These are phyloP conservation scores for Sylvietta virens DNA, from an alignment of 2,113 vertebrate genomes.

Conservation along the genomic window DNA sequence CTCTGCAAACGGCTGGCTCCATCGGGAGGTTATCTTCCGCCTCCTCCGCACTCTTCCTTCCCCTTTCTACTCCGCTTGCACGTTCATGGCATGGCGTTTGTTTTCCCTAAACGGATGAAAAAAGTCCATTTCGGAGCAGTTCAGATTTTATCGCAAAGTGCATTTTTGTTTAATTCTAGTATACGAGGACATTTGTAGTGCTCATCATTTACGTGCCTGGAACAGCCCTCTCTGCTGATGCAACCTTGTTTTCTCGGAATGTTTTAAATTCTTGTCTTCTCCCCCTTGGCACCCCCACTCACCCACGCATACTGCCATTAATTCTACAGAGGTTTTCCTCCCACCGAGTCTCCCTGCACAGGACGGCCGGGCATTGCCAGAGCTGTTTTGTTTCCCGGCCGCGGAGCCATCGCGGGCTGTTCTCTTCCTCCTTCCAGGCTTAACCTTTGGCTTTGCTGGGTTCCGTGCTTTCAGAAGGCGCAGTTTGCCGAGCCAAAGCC, in stretches of 20 bases:
- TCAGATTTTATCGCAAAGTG: neutral
- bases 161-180: neutral
- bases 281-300: neutral
- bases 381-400: neutral
- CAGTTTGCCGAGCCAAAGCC: constrained; percentile 24
- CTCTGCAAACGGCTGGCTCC: neutral
- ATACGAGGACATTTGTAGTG: neutral
- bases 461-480: neutral
- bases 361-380: neutral
- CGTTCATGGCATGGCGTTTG: neutral
- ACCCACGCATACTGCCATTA: neutral
- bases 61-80: neutral
- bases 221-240: neutral
- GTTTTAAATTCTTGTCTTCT: neutral
- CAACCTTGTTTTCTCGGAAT: neutral
- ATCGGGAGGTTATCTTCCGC: neutral
- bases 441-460: neutral
- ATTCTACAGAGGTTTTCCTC: neutral
- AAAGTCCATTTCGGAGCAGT: neutral
- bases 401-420: neutral
- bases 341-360: neutral
- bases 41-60: neutral
- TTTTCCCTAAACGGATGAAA: neutral
- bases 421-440: constrained; percentile 12
- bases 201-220: neutral